These are phyloP conservation scores for Chromoteleia sp. DNA, from an alignment of 2,888 invertebrate species.

Conservation along the genomic window DNA sequence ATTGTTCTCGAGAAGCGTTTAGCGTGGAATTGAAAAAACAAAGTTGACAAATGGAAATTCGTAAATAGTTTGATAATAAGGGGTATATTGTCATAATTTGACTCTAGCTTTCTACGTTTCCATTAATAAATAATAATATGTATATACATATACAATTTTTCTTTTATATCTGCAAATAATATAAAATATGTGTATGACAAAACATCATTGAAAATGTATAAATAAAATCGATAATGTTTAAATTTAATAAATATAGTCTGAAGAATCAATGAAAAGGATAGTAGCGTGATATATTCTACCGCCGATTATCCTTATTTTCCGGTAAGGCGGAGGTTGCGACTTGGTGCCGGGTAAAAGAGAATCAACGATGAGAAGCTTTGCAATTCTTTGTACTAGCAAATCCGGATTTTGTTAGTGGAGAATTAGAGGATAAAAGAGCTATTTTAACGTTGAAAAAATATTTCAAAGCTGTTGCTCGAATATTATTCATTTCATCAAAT, in stretches of 20 bases:
- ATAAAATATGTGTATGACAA: no score
- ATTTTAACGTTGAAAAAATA: constrained; percentile 46
- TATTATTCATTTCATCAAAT: constrained; percentile 26
- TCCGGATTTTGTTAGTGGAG: constrained; percentile 55
- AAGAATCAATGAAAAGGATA: constrained; percentile 22
- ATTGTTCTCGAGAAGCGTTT: no score
- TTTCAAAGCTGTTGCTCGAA: constrained; percentile 27
- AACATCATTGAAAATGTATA: no score
- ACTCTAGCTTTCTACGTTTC: no score
- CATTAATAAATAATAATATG: no score
- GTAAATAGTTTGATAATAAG: no score
- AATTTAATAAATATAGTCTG: constrained; percentile 13
- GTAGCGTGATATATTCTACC: constrained; percentile 52
- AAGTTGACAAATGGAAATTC: no score
- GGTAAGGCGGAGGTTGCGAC: constrained; percentile 43
- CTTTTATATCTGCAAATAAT: no score
- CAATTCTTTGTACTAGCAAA: constrained; percentile 48
- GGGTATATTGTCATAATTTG: no score
- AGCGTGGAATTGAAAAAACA: no score
- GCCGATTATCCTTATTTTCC: constrained; percentile 62
- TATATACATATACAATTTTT: no score
- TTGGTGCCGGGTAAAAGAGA: constrained; percentile 46
- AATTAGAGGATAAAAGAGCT: constrained; percentile 47
- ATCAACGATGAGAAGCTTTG: constrained; percentile 62
- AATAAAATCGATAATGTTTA: constrained; percentile 11